Conservation (phyloP, 2,888 invertebrate genomes). For the Ypsolopha sequella region DNA sequence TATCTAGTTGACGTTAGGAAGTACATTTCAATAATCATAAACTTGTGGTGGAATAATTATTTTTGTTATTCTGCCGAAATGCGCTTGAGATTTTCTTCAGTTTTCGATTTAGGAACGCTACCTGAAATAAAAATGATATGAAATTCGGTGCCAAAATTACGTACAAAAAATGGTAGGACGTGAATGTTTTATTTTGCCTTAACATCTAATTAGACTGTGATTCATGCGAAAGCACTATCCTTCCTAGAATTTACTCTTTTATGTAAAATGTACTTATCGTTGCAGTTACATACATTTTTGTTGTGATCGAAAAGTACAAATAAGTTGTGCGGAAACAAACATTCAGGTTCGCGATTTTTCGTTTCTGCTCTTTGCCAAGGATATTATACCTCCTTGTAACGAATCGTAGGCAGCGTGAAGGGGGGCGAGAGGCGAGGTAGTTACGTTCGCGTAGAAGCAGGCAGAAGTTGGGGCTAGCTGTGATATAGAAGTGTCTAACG, state of each 20-base stretch:
- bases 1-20: too few species aligned
- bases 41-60: too few species aligned
- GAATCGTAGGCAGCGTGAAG: background rate
- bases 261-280: background rate
- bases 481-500: constrained; percentile 14
- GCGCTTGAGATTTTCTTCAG: too few species aligned
- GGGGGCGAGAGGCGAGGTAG: constrained; percentile 2
- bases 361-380: constrained; percentile 1
- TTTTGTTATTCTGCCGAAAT: background rate
- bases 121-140: too few species aligned
- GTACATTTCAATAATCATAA: too few species aligned
- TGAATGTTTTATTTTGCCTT: too few species aligned
- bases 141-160: too few species aligned
- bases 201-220: too few species aligned
- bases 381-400: background rate
- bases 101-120: too few species aligned
- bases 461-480: constrained; percentile 9
- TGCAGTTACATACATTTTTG: background rate
- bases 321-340: constrained; percentile 28
- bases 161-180: too few species aligned
- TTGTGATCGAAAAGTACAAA: constrained; percentile 40
- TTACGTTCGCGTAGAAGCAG: background rate
- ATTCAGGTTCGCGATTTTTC: constrained; percentile 3
- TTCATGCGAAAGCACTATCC: too few species aligned
- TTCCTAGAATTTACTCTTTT: too few species aligned